phyloP scores from a whole-genome alignment of 2,888 invertebrate species.

The Perizoma affinitatum region DNA sequence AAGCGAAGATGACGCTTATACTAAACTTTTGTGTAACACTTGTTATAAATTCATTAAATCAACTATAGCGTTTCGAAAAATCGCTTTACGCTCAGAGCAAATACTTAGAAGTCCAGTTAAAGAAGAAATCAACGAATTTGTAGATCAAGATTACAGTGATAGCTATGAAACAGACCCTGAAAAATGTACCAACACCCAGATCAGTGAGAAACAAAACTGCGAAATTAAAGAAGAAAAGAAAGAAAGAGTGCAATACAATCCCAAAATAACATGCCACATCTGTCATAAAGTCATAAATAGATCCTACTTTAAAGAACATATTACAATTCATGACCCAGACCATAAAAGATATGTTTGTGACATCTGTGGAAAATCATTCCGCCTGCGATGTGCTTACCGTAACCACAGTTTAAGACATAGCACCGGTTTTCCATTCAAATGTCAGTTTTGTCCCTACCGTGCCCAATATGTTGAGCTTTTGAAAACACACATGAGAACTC shows the following conservation, averaged over 20 bases:
- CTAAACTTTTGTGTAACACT: constrained; percentile 59
- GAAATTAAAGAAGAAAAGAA: constrained; percentile 37
- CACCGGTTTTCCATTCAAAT: constrained; percentile 60
- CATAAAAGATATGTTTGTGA: constrained; percentile 64
- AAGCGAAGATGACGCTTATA: constrained; percentile 51
- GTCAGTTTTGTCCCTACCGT: constrained; percentile 58
- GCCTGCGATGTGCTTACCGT: constrained; percentile 57
- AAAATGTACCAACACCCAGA: constrained; percentile 33
- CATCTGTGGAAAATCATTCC: constrained; percentile 62
- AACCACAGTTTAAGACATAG: constrained; percentile 59
- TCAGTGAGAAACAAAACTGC: constrained; percentile 6
- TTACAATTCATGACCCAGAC: constrained; percentile 62
- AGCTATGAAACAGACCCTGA: constrained; percentile 39
- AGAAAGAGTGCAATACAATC: constrained; percentile 41
- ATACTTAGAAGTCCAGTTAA: constrained; percentile 49
- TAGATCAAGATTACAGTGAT: constrained; percentile 42
- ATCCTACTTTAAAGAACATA: constrained; percentile 59
- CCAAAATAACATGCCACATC: constrained; percentile 49
- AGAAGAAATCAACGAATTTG: constrained; percentile 39
- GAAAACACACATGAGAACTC: constrained; percentile 60
- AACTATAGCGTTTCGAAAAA: constrained; percentile 61
- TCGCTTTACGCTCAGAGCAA: constrained; percentile 55
- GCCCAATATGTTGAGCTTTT: constrained; percentile 56
- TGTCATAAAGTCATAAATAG: constrained; percentile 53
- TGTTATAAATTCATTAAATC: constrained; percentile 60